phyloP scores from a whole-genome alignment of 2,113 vertebrate species.

The Eonycteris spelaea region DNA sequence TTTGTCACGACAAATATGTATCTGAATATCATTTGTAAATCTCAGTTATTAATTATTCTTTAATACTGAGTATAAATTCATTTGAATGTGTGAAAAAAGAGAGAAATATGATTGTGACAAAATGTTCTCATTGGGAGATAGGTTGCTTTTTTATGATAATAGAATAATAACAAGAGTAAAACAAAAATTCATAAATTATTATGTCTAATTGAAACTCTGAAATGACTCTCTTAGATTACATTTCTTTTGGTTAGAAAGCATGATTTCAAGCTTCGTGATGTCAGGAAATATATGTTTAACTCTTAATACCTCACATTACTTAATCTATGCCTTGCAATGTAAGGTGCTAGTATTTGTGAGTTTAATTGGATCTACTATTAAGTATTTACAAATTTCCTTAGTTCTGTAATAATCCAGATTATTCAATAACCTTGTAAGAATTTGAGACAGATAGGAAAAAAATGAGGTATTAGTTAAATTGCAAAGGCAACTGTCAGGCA shows the following conservation, averaged over 20 bases:
- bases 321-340: background rate
- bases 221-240: background rate
- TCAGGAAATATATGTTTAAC: background rate
- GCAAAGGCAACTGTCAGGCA: background rate
- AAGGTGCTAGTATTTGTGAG: background rate
- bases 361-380: background rate
- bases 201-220: constrained; percentile 29
- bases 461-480: background rate
- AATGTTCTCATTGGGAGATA: constrained; percentile 44
- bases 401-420: background rate
- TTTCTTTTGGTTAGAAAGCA: constrained; percentile 21
- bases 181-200: constrained; percentile 57
- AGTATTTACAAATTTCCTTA: background rate
- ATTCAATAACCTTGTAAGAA: background rate
- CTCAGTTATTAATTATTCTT: constrained; percentile 74
- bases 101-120: constrained; percentile 44
- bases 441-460: background rate
- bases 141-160: constrained; percentile 30
- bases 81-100: background rate
- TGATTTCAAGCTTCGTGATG: background rate
- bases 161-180: constrained; percentile 64
- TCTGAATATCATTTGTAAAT: constrained; percentile 74
- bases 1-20: constrained; percentile 71
- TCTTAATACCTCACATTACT: background rate
- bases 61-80: constrained; percentile 58